phyloP scores from a whole-genome alignment of 2,113 vertebrate species.

The Platysteira castanea region DNA sequence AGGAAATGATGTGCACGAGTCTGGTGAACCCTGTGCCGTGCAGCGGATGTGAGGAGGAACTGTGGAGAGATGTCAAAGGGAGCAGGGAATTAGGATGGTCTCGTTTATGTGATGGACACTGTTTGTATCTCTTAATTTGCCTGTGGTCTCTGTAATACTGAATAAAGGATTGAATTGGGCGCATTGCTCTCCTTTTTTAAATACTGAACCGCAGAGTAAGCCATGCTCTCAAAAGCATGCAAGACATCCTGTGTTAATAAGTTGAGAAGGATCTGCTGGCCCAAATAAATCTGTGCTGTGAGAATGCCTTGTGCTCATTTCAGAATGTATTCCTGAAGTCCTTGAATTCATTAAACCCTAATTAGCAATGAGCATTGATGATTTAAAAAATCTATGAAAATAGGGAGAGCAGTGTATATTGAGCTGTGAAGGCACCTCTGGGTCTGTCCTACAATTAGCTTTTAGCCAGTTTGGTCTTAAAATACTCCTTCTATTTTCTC shows the following conservation, averaged over 20 bases:
- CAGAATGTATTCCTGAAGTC: conserved; percentile 60
- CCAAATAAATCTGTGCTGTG: conserved; percentile 59
- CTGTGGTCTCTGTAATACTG: background rate
- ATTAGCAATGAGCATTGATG: conserved; percentile 59
- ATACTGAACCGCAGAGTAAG: conserved; percentile 8
- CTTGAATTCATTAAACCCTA: conserved; percentile 69
- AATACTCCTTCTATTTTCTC: conserved; percentile 55
- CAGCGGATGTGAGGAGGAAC: background rate
- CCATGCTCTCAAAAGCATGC: conserved; percentile 8
- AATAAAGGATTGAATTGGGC: background rate
- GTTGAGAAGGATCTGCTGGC: conserved; percentile 59
- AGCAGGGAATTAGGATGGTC: background rate
- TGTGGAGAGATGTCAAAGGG: background rate
- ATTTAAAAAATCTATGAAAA: conserved; percentile 47
- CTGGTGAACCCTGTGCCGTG: background rate
- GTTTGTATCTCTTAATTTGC: background rate
- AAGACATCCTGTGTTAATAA: conserved; percentile 39
- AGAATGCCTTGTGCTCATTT: conserved; percentile 61
- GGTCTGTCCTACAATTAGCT: conserved; percentile 53
- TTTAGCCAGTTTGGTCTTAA: conserved; percentile 57
- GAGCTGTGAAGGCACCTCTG: conserved; percentile 31
- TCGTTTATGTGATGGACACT: background rate
- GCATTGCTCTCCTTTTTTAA: background rate
- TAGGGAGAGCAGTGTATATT: conserved; percentile 10
- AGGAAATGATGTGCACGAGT: background rate